These are phyloP conservation scores for Synanthedon vespiformis DNA, from an alignment of 2,888 invertebrate genomes.

Conservation along the genomic window DNA sequence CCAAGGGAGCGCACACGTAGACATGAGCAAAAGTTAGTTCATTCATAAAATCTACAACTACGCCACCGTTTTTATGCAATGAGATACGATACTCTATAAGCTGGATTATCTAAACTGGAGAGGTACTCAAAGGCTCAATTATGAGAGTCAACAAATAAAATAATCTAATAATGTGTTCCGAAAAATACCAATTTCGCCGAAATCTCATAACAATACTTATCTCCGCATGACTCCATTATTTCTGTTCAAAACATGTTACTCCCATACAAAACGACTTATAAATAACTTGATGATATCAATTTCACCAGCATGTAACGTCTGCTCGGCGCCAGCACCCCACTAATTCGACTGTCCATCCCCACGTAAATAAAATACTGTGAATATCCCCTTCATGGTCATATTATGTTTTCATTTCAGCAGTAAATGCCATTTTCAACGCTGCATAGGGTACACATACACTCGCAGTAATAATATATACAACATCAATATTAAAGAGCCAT, in stretches of 20 bases:
- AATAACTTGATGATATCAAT: constrained; percentile 15
- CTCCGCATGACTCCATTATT: background rate
- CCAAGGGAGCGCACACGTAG: too few species aligned
- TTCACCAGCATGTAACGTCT: constrained; percentile 23
- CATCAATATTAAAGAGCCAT: too few species aligned
- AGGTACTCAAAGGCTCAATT: too few species aligned
- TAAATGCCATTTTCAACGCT: constrained; percentile 20
- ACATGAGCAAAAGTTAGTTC: too few species aligned
- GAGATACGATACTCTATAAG: too few species aligned
- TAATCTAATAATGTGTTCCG: background rate
- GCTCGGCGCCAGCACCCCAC: constrained; percentile 44
- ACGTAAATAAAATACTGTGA: constrained; percentile 28
- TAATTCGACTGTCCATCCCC: constrained; percentile 16
- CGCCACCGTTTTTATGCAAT: too few species aligned
- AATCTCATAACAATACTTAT: background rate
- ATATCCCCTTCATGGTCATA: constrained; percentile 20
- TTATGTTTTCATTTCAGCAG: constrained; percentile 35
- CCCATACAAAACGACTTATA: background rate
- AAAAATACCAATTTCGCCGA: background rate
- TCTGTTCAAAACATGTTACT: background rate
- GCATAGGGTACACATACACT: background rate
- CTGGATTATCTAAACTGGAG: too few species aligned
- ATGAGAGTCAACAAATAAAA: too few species aligned
- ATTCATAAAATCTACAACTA: too few species aligned
- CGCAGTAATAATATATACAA: too few species aligned